A percentile compares a stretch with the other conserved stretches of the same genome.
phyloP scores from a whole-genome alignment of 2,888 invertebrate species.

The Platycnemis pennipes region DNA sequence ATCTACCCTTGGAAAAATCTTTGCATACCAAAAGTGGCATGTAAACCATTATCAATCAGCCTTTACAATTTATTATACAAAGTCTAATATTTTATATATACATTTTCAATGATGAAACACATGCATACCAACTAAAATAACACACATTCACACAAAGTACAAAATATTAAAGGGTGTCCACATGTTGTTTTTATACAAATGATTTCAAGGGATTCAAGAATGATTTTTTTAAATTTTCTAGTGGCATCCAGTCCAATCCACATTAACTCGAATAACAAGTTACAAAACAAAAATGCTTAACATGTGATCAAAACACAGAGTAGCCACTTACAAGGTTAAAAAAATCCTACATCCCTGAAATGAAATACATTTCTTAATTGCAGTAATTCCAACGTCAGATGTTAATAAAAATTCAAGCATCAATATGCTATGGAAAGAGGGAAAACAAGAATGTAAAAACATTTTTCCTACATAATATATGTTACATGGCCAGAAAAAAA shows the following conservation, averaged over 20 bases:
- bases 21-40: constrained; percentile 27
- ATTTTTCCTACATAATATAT: background rate
- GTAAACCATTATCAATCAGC: constrained; percentile 19
- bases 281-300: background rate
- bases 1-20: background rate
- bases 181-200: constrained; percentile 27
- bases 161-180: constrained; percentile 44
- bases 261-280: background rate
- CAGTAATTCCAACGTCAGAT: background rate
- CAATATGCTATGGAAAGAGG: background rate
- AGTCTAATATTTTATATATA: constrained; percentile 68
- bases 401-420: background rate
- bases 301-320: background rate
- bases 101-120: constrained; percentile 44
- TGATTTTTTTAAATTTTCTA: background rate
- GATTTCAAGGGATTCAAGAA: constrained; percentile 37
- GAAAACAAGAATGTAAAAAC: background rate
- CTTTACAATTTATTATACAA: constrained; percentile 63
- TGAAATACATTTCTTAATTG: background rate
- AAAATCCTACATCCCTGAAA: constrained; percentile 3
- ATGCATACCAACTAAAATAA: constrained; percentile 49
- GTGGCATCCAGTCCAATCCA: background rate
- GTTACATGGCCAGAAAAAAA: background rate
- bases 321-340: background rate
- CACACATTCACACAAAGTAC: constrained; percentile 44